phyloP scores from a whole-genome alignment of 2,113 vertebrate species.

The Tinamus guttatus region DNA sequence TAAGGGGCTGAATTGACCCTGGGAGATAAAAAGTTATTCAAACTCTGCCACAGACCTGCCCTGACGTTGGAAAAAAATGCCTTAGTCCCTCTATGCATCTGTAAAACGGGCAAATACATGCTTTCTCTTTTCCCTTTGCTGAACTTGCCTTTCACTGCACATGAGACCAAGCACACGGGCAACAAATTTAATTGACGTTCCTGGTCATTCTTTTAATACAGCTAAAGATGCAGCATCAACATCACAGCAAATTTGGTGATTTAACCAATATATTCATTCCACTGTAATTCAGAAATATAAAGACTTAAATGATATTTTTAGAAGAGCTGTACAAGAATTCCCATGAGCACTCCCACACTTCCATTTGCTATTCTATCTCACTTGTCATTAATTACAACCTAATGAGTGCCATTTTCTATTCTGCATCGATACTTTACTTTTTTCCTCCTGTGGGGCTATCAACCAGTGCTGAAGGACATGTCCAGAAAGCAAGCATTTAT shows the following conservation, averaged over 20 bases:
- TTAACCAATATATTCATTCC: not conserved
- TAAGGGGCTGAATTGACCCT: not conserved
- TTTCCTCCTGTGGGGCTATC: conserved; percentile 45
- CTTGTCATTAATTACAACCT: conserved; percentile 63
- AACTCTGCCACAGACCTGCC: not conserved
- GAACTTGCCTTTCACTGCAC: not conserved
- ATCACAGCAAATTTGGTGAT: conserved; percentile 3
- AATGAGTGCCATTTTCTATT: conserved; percentile 58
- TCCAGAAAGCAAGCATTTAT: conserved; percentile 46
- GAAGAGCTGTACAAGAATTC: conserved; percentile 34
- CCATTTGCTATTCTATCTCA: conserved; percentile 62
- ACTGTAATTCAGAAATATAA: not conserved
- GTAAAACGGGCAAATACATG: conserved; percentile 16
- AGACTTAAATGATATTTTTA: conserved; percentile 3
- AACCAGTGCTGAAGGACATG: conserved; percentile 5
- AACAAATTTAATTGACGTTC: not conserved
- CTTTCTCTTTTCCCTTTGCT: not conserved
- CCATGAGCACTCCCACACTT: conserved; percentile 43
- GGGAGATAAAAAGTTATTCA: not conserved
- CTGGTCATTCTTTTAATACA: not conserved
- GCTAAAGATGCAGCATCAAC: not conserved
- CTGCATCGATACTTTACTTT: conserved; percentile 49
- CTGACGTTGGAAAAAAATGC: not conserved
- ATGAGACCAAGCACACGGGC: not conserved
- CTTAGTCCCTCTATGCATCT: not conserved